Percentiles rank a stretch among this genome's conserved stretches.
phyloP scores from a whole-genome alignment of 2,888 invertebrate genomes.

The Conomelus anceps region DNA sequence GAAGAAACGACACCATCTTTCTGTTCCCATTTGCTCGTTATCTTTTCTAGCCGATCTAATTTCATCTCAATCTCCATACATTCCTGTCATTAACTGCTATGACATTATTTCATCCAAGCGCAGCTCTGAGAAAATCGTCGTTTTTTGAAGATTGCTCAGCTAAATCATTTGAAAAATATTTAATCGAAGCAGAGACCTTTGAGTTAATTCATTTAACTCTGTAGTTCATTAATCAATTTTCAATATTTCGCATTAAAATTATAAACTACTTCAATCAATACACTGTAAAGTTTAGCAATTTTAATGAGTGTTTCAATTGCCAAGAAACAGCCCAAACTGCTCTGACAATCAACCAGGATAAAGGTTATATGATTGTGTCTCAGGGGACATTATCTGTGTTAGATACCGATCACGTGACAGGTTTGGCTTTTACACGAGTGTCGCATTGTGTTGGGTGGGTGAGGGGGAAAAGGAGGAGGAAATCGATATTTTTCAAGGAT shows the following conservation, averaged over 20 bases:
- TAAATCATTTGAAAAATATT: background rate
- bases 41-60: background rate
- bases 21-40: background rate
- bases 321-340: background rate
- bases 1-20: background rate
- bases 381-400: background rate
- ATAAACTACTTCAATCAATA: no score
- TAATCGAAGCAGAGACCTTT: background rate
- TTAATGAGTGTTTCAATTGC: background rate
- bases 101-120: background rate
- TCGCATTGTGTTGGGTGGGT: background rate
- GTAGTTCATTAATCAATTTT: no score
- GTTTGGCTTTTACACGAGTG: background rate
- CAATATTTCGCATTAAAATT: no score
- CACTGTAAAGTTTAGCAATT: background rate
- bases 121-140: background rate
- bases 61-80: background rate
- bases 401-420: background rate
- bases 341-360: background rate
- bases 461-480: background rate
- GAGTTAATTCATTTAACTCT: no score
- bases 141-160: background rate
- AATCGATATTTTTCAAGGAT: background rate
- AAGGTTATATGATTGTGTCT: background rate
- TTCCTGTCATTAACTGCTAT: background rate